Conservation (phyloP, 2,797 vertebrate genomes). For the Ctenopoma multispine region DNA sequence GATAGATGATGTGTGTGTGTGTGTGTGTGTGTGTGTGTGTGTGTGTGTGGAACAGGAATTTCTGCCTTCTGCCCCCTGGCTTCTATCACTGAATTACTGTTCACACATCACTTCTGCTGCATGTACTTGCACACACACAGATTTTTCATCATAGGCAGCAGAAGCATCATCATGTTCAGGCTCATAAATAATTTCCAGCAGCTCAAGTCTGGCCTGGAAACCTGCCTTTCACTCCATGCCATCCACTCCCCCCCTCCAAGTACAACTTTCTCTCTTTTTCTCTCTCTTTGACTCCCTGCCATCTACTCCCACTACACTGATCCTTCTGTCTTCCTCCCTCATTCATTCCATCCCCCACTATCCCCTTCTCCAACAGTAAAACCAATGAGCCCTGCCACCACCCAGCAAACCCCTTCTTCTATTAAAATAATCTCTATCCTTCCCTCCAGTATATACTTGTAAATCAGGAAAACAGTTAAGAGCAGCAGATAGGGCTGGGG, state of each 20-base stretch:
- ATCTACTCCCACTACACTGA: conserved; percentile 62
- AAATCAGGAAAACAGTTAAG: conserved; percentile 72
- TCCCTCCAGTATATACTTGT: conserved; percentile 70
- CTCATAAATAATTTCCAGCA: conserved; percentile 85
- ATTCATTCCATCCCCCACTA: conserved; percentile 57
- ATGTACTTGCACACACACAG: conserved; percentile 43
- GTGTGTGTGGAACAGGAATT: conserved; percentile 52
- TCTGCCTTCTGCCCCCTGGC: conserved; percentile 74
- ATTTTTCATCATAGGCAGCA: conserved; percentile 78
- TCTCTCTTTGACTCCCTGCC: conserved; percentile 59
- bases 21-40: conserved; percentile 27
- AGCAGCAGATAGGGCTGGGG: conserved; percentile 60
- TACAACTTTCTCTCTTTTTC: conserved; percentile 65
- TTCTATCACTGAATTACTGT: conserved; percentile 72
- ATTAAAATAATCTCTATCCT: conserved; percentile 60
- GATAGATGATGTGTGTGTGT: conserved; percentile 46
- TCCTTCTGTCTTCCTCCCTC: conserved; percentile 64
- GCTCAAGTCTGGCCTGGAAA: conserved; percentile 85
- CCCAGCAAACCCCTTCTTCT: conserved; percentile 49
- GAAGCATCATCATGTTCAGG: conserved; percentile 80
- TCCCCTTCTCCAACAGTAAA: conserved; percentile 50
- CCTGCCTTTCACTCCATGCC: conserved; percentile 80
- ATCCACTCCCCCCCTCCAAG: conserved; percentile 70
- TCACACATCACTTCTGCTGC: conserved; percentile 63
- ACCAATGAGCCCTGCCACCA: conserved; percentile 38